phyloP scores from a whole-genome alignment of 2,113 vertebrate genomes.

The Callopanchax toddi region DNA sequence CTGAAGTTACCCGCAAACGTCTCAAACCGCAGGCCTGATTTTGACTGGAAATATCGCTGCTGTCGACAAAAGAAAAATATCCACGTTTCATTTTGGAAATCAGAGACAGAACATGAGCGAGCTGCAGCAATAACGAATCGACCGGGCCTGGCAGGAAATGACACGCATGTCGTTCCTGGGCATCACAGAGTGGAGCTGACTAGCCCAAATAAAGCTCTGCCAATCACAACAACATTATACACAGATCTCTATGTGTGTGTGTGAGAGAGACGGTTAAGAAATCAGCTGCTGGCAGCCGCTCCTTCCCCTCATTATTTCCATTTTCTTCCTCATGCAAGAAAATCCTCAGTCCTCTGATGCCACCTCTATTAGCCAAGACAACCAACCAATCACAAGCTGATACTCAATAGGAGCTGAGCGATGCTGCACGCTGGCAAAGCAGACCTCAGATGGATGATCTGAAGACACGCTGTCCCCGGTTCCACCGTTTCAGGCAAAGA shows the following conservation, averaged over 20 bases:
- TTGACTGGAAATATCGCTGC: slow-evolving; percentile 69
- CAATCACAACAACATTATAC: slow-evolving; percentile 72
- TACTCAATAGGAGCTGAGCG: slow-evolving; percentile 48
- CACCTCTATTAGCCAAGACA: slow-evolving; percentile 69
- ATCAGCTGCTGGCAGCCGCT: slow-evolving; percentile 50
- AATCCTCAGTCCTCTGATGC: slow-evolving; percentile 63
- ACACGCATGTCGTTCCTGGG: slow-evolving; percentile 71
- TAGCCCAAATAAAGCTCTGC: slow-evolving; percentile 63
- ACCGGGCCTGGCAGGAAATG: slow-evolving; percentile 75
- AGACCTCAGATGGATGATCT: slow-evolving; percentile 48
- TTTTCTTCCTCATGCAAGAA: slow-evolving; percentile 56
- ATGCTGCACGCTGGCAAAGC: slow-evolving; percentile 29
- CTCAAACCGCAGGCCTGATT: slow-evolving; percentile 63
- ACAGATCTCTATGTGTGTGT: slow-evolving; percentile 66
- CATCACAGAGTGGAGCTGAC: slow-evolving; percentile 66
- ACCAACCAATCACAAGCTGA: slow-evolving; percentile 68
- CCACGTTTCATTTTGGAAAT: slow-evolving; percentile 74
- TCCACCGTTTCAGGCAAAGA: slow-evolving; percentile 24
- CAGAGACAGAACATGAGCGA: slow-evolving; percentile 64
- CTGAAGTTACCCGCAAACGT: slow-evolving; percentile 40
- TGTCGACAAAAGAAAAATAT: slow-evolving; percentile 76
- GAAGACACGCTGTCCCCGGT: slow-evolving; percentile 23
- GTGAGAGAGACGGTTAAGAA: slow-evolving; percentile 54
- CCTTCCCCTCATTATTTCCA: slow-evolving; percentile 74
- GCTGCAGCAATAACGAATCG: slow-evolving; percentile 68